Conservation (phyloP, 2,888 invertebrate species). For the Cataglyphis cursor region DNA sequence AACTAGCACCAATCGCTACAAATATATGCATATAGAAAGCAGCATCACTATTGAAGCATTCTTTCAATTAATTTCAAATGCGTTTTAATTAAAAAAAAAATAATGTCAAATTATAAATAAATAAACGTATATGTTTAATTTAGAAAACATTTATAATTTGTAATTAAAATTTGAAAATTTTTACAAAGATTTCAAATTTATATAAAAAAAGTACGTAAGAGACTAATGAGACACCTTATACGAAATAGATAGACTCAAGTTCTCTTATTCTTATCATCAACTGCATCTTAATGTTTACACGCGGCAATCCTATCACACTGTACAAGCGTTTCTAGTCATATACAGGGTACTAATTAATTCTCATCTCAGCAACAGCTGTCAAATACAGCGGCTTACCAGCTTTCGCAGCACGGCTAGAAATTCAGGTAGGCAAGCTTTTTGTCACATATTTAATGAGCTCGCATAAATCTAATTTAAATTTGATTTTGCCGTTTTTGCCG, state of each 20-base stretch:
- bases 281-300: constrained; percentile 20
- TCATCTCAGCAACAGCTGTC: constrained; percentile 30
- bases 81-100: neutral
- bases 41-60: neutral
- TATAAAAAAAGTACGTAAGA: neutral
- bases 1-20: constrained; percentile 37
- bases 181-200: neutral
- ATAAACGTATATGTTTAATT: neutral
- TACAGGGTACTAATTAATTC: constrained; percentile 34
- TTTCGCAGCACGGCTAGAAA: neutral
- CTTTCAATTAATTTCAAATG: neutral
- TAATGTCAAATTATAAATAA: neutral
- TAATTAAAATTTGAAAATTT: neutral
- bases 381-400: constrained; percentile 19
- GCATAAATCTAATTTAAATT: neutral
- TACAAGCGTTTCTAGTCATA: constrained; percentile 19
- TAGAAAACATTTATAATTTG: neutral
- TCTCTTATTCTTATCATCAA: neutral
- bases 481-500: neutral
- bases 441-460: neutral
- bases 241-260: neutral
- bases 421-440: neutral
- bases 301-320: neutral
- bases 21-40: neutral
- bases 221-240: neutral